A percentile compares a stretch with the other conserved stretches of the same genome.
phyloP scores from a whole-genome alignment of 1,140 invertebrate species.

The Drosophila nasuta region DNA sequence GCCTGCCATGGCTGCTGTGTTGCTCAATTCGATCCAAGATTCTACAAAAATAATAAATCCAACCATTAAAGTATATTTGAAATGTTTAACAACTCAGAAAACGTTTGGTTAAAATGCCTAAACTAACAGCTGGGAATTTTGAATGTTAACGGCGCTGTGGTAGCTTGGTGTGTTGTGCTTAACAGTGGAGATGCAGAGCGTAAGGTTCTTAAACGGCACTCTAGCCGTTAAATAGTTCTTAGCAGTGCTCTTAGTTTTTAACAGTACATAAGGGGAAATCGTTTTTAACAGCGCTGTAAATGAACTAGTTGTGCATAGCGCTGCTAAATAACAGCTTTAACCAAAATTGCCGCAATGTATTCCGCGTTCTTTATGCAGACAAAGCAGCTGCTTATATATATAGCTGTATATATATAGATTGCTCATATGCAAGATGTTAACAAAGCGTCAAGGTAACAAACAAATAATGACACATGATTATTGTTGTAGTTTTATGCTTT shows the following conservation, averaged over 20 bases:
- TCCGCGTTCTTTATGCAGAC: conserved; percentile 12
- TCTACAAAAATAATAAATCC: conserved; percentile 86
- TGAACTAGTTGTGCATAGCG: too few relatives aligned
- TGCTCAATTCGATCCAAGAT: conserved; percentile 93
- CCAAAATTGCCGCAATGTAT: conserved; percentile 1
- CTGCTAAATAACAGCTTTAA: background rate
- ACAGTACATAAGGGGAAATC: background rate
- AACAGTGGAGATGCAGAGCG: too few relatives aligned
- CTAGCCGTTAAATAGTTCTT: background rate
- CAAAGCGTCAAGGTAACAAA: conserved; percentile 1
- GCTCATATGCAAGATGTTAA: conserved; percentile 6
- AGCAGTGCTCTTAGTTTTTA: background rate
- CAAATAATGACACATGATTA: conserved; percentile 1
- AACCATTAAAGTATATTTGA: conserved; percentile 9
- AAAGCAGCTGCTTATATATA: conserved; percentile 13
- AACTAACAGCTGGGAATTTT: conserved; percentile 1
- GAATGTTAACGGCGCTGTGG: background rate
- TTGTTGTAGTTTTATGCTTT: background rate
- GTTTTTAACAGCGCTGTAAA: background rate
- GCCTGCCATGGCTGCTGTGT: conserved; percentile 86
- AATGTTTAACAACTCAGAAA: background rate
- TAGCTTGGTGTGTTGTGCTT: too few relatives aligned
- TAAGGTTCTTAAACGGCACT: too few relatives aligned
- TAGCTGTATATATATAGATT: background rate
- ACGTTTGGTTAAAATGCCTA: background rate